Conservation (phyloP, 2,888 invertebrate species). For the Diploptera punctata region DNA sequence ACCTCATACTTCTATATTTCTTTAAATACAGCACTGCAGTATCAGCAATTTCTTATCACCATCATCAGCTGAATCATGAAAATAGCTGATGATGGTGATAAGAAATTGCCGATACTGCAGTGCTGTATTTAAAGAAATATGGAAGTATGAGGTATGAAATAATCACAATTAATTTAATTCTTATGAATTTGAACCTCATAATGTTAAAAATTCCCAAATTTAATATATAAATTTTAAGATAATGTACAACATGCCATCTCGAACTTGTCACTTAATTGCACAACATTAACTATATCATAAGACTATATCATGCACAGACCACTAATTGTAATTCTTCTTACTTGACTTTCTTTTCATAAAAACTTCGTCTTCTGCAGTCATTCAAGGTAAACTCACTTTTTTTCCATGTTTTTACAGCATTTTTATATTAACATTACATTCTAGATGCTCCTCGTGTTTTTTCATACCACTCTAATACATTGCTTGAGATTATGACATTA, state of each 20-base stretch:
- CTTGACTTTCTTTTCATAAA: conserved; percentile 44
- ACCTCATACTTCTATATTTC: no score
- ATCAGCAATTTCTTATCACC: no score
- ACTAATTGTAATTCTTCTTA: conserved; percentile 41
- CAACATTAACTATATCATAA: conserved; percentile 31
- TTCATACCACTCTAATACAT: not conserved
- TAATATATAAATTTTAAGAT: no score
- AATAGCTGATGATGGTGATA: no score
- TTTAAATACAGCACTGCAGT: no score
- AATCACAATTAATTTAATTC: no score
- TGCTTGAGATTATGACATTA: not conserved
- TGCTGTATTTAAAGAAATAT: no score
- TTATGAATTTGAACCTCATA: no score
- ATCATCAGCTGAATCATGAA: no score
- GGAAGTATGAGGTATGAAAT: no score
- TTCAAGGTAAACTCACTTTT: conserved; percentile 45
- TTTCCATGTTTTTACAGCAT: conserved; percentile 37
- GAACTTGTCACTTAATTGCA: not conserved
- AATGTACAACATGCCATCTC: conserved; percentile 12
- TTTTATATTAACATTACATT: conserved; percentile 28
- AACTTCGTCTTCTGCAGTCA: conserved; percentile 44
- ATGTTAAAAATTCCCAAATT: no score
- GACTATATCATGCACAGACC: conserved; percentile 42
- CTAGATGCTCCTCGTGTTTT: conserved; percentile 25
- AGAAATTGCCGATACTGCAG: no score